Conservation (phyloP, 1,140 invertebrate species). For the Penaeus vannamei region DNA sequence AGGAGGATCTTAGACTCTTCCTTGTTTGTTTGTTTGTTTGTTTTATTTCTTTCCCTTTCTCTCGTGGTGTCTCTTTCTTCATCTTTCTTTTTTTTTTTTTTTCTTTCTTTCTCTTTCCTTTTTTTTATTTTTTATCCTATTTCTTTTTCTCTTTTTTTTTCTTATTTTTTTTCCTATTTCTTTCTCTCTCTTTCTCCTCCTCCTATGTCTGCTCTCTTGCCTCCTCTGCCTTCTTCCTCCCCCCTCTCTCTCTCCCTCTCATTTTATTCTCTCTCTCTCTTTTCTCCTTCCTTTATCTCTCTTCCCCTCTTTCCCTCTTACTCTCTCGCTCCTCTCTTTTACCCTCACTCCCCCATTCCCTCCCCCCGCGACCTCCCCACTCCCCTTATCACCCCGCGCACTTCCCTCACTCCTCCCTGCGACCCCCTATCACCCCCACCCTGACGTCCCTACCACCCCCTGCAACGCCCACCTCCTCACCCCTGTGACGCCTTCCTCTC, state of each 20-base stretch:
- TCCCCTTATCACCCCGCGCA: not conserved
- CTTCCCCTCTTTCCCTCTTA: not conserved
- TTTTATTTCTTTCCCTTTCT: not conserved
- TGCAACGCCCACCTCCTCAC: no score
- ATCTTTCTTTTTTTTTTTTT: not conserved
- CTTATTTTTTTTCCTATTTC: not conserved
- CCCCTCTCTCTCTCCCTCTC: not conserved
- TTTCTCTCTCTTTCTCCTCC: not conserved
- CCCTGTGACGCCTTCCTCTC: no score
- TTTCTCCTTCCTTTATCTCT: not conserved
- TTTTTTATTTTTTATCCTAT: not conserved
- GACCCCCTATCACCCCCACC: not conserved
- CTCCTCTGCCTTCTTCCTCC: not conserved
- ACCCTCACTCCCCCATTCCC: not conserved
- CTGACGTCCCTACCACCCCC: no score
- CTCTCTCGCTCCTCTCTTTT: conserved; percentile 13
- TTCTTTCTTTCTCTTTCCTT: not conserved
- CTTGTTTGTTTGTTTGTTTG: not conserved
- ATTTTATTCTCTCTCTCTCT: not conserved
- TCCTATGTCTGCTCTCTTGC: not conserved
- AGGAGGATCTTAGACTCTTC: no score
- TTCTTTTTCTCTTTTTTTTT: not conserved
- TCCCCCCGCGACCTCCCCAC: not conserved
- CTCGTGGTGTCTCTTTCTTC: not conserved
- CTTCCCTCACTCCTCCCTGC: not conserved